Evolutionary conservation across 2,797 vertebrate genomes (phyloP), one percentile per base, ranked within the genome.

Genomic region (Chanos chanos): DNA sequence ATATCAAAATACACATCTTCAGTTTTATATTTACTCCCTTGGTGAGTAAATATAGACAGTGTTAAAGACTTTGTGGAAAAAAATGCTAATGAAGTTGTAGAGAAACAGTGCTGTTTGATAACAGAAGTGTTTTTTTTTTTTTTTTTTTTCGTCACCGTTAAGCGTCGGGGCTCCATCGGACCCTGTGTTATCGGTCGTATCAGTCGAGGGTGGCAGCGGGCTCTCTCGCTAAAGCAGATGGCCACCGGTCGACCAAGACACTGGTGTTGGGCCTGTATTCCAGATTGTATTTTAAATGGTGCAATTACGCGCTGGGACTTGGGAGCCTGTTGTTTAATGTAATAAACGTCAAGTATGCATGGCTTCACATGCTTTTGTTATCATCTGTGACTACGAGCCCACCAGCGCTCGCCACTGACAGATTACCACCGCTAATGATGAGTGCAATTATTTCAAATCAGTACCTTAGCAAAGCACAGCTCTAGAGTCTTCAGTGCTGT

Each of bases 331-430:
- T 87, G 85, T 86, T 87, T 82, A 76, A 86, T 86, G 82, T 86
- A 86, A 86, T 89, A 86, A 87, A 86, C 76, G 85, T 90, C 85
- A 88, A 74, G 77, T 86, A 87, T 89, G 86, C 89, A 89, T 87
- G 88, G 75, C 72, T 86, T 85, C 84, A 85, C 85, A 81, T 81
- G 76, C 81, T 85, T n/a, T 86, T 66, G 79, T 87, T 85, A 87
- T 81, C 81, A 61, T 63, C 53, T 47, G 51, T 8, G 34, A 69
- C 69, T 74, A 57, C n/a, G 76, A 72, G 78, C 65, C 73, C 75
- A 80, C 75, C 82, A 77, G 79, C 78, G 79, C 78, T 82, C 84
- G 71, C 80, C 73, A 81, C 80, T 79, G 39, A 83, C 75, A 67
- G 74, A 77, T 69, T 71, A 70, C 62, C 75, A 36, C 80, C 80